Base-by-base conservation (phyloP, 2,113 vertebrate genomes). In the Mungos mungo region DNA sequence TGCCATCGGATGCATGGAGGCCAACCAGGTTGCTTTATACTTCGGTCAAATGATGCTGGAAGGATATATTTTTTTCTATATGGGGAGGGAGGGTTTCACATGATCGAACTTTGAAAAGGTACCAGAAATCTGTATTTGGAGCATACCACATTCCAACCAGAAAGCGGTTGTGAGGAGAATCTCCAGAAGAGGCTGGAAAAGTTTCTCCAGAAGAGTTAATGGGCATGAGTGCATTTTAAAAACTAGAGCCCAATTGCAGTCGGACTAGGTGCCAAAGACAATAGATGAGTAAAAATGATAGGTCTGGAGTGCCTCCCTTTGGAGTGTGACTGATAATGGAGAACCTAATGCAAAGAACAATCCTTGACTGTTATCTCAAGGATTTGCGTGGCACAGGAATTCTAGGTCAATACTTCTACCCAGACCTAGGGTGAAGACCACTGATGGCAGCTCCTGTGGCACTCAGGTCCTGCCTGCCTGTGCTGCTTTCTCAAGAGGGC, bases 1-100 rank as follows among this genome's bases (percentile, higher is more conserved):
- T 99, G 99, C 99, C 99, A 99, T 99, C 99, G 99, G 99, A 99
- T 99, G 99, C 99, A 99, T 99, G 99, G 99, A 99, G 99, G 99
- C 99, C 99, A 99, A 99, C 99, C 99, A 99, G 99, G 99, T 99
- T 99, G 99, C 99, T 99, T 99, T 99, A 99, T 98, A 99, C 99
- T 99, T 99, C 99, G 99, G 99, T 99, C 99, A 99, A 99, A 99
- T 99, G 99, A 99, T 99, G 99, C 99, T 99, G 99, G 99, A 99
- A 99, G 99, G 99, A 99, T 98, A 77, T 96, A 90, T 98, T 95
- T 98, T 98, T 98, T 97, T 98, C 97, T 97, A 97, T 98, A 98
- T 97, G 99, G 99, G 99, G 99, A 98, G 99, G 99, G 99, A 98
- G 98, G 98, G 94, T 95, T 95, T 95, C 97, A 97, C 74, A 95